Evolutionary conservation across 2,888 invertebrate genomes (phyloP).

Genomic region (Caenorhabditis sp.): DNA sequence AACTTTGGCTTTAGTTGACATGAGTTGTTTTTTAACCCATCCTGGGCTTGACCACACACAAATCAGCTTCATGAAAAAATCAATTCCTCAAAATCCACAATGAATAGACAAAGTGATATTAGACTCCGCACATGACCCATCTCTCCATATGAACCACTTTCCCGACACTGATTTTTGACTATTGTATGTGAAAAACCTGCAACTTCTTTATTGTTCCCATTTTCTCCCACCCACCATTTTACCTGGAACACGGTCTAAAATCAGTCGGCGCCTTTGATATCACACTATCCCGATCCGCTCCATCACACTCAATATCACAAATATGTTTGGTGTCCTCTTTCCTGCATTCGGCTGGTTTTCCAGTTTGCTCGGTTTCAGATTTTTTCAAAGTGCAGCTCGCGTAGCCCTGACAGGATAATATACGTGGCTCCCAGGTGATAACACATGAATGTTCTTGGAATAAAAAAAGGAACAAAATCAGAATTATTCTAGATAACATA

Average conservation of each 20-base stretch:
- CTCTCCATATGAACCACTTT: conserved; percentile 55
- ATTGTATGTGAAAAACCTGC: conserved; percentile 56
- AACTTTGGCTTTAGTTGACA: no score
- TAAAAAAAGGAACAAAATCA: background rate
- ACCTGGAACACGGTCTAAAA: conserved; percentile 52
- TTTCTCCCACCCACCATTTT: background rate
- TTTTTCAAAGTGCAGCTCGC: no score
- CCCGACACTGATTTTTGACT: conserved; percentile 24
- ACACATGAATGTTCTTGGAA: background rate
- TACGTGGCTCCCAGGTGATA: background rate
- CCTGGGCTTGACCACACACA: no score
- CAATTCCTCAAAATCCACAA: conserved; percentile 12
- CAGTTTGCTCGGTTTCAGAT: no score
- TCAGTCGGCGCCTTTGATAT: conserved; percentile 57
- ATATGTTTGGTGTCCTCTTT: conserved; percentile 7
- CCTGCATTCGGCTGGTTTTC: no score
- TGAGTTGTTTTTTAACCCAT: no score
- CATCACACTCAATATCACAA: conserved; percentile 52
- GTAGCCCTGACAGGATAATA: background rate
- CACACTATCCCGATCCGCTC: conserved; percentile 59
- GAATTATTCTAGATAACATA: background rate
- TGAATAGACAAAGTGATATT: conserved; percentile 55
- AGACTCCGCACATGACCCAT: conserved; percentile 31
- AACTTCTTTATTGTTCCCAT: background rate
- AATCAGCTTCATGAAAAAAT: background rate